Evolutionary conservation across 2,888 invertebrate genomes (phyloP).

Genomic region (Dasysyrphus tricinctus): DNA sequence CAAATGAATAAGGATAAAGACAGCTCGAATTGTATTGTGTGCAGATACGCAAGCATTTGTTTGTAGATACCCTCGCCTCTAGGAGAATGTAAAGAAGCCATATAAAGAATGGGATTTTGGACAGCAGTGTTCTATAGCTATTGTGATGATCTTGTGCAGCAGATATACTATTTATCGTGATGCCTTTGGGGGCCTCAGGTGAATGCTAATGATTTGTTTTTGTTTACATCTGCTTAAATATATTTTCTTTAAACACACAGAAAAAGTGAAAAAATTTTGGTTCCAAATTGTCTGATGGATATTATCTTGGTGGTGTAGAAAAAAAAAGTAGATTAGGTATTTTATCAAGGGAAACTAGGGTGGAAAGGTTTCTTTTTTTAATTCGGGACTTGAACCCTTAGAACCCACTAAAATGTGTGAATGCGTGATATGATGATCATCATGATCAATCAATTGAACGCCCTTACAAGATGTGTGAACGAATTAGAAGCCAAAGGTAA

Average conservation of each 20-base stretch:
- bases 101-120: conserved; percentile 60
- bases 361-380: not conserved
- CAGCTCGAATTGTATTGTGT: conserved; percentile 3
- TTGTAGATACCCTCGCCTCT: conserved; percentile 43
- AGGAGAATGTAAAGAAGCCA: conserved; percentile 42
- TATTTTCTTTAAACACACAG: conserved; percentile 15
- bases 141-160: conserved; percentile 60
- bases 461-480: conserved; percentile 39
- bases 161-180: conserved; percentile 46
- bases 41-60: conserved; percentile 51
- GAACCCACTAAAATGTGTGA: conserved; percentile 6
- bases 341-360: conserved; percentile 1
- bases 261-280: conserved; percentile 43
- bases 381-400: conserved; percentile 23
- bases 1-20: conserved; percentile 65
- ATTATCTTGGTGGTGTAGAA: conserved; percentile 10
- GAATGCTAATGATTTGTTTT: conserved; percentile 75
- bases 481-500: conserved; percentile 39
- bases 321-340: not conserved
- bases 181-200: conserved; percentile 71
- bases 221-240: conserved; percentile 75
- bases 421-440: conserved; percentile 38
- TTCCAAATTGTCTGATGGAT: conserved; percentile 35
- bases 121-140: conserved; percentile 44
- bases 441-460: conserved; percentile 59